A percentile compares a stretch with the other conserved stretches of the same genome.
phyloP scores from a whole-genome alignment of 1,140 invertebrate genomes.

The Hyposmocoma kahamanoa region DNA sequence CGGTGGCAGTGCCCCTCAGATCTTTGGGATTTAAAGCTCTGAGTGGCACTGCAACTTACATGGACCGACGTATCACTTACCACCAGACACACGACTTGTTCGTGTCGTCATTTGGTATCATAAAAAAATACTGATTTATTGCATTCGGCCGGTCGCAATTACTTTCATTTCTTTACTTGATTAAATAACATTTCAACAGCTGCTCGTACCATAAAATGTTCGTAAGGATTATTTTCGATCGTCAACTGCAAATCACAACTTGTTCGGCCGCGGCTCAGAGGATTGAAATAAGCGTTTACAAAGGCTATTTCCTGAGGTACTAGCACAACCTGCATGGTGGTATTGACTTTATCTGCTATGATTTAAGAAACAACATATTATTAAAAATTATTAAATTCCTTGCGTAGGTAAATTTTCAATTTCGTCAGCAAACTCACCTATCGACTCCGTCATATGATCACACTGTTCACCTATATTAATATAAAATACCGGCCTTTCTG shows the following conservation, averaged over 20 bases:
- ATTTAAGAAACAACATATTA: not conserved
- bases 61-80: no score
- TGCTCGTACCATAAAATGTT: constrained; percentile 51
- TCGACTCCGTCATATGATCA: no score
- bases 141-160: not conserved
- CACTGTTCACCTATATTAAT: no score
- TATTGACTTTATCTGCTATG: constrained; percentile 32
- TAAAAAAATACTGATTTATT: no score
- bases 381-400: not conserved
- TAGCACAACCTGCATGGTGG: constrained; percentile 31
- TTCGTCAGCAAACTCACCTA: no score
- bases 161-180: not conserved
- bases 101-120: no score
- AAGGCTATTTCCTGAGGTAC: constrained; percentile 34
- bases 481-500: constrained; percentile 48
- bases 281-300: constrained; percentile 43
- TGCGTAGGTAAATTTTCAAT: no score
- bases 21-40: no score
- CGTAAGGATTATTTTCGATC: constrained; percentile 56
- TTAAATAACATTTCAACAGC: no score
- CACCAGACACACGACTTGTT: no score
- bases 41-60: no score
- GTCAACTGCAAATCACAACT: constrained; percentile 48
- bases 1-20: no score
- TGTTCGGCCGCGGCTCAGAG: constrained; percentile 41